phyloP scores from a whole-genome alignment of 2,113 vertebrate species.

The Delphinapterus leucas region DNA sequence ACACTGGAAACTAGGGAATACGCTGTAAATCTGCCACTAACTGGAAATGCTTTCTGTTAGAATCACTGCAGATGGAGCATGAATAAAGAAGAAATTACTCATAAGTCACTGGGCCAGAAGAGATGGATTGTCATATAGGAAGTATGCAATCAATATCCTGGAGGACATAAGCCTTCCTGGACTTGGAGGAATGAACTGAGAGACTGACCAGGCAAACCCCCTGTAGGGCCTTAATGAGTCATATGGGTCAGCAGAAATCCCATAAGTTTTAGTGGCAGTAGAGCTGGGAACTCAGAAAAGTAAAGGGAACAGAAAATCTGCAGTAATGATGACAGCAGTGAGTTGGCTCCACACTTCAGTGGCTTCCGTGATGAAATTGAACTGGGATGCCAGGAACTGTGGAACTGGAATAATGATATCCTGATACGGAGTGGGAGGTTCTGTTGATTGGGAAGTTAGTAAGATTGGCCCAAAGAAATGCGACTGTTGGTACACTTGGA shows the following conservation, averaged over 20 bases:
- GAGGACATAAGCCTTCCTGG: not conserved
- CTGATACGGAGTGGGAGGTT: not conserved
- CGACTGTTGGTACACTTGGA: not conserved
- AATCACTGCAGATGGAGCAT: not conserved
- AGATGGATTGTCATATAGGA: not conserved
- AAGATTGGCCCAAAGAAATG: not conserved
- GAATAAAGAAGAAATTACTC: not conserved
- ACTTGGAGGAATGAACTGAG: not conserved
- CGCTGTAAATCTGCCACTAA: not conserved
- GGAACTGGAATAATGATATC: not conserved
- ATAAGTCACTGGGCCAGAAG: not conserved
- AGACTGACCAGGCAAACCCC: not conserved
- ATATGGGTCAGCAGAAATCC: not conserved
- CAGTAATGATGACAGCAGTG: not conserved
- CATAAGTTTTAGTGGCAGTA: not conserved
- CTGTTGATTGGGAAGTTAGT: not conserved
- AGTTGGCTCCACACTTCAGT: not conserved
- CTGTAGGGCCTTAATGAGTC: not conserved
- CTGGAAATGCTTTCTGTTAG: not conserved
- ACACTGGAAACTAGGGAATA: not conserved
- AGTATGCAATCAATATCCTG: not conserved
- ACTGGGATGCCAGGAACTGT: not conserved
- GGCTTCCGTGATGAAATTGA: not conserved
- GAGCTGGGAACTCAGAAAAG: not conserved
- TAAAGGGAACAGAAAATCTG: not conserved